Evolutionary conservation across 2,888 invertebrate species (phyloP).

Genomic region (Thymelicus sylvestris): DNA sequence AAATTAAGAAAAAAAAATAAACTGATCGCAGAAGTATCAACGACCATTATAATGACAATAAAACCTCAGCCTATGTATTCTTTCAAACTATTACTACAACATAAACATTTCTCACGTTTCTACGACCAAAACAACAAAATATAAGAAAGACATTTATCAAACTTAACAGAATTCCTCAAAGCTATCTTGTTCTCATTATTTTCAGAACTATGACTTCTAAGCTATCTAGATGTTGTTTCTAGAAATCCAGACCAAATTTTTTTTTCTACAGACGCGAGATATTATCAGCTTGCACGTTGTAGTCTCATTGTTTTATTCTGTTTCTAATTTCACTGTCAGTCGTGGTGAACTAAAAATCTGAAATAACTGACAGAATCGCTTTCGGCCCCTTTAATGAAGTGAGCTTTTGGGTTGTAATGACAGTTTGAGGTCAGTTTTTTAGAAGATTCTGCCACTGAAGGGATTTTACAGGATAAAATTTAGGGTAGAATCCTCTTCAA

Average conservation of each 20-base stretch:
- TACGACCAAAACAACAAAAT: too few species aligned
- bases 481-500: too few species aligned
- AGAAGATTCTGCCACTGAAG: too few species aligned
- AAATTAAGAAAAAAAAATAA: too few species aligned
- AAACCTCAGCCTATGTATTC: too few species aligned
- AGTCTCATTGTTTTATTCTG: background rate
- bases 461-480: background rate
- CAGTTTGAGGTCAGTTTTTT: slow-evolving; percentile 2
- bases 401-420: background rate
- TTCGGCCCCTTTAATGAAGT: background rate
- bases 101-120: too few species aligned
- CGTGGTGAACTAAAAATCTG: background rate
- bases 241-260: slow-evolving; percentile 19
- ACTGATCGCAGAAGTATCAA: too few species aligned
- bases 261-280: slow-evolving; percentile 9
- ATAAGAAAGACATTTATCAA: background rate
- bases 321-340: slow-evolving; percentile 11
- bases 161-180: background rate
- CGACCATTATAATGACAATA: too few species aligned
- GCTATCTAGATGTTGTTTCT: slow-evolving; percentile 15
- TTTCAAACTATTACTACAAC: too few species aligned
- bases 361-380: background rate
- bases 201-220: background rate
- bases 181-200: slow-evolving; percentile 10
- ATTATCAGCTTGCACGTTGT: slow-evolving; percentile 5